phyloP scores from a whole-genome alignment of 2,113 vertebrate species.

The Regulus satrapa region DNA sequence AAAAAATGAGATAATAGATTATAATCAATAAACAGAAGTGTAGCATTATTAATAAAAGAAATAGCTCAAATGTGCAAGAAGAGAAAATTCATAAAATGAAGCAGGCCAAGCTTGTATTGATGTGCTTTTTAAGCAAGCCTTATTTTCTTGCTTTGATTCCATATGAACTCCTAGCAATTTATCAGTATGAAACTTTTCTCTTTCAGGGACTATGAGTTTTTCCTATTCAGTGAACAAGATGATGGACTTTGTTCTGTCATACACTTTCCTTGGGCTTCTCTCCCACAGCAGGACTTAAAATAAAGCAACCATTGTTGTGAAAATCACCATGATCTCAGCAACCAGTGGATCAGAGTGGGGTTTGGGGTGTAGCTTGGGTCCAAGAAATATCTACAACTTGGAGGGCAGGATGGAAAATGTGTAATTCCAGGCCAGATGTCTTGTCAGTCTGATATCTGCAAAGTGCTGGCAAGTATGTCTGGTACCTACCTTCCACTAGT shows the following conservation, averaged over 20 bases:
- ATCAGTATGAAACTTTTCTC: neutral
- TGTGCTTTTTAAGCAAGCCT: neutral
- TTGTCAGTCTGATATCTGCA: neutral
- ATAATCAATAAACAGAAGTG: neutral
- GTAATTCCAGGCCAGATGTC: neutral
- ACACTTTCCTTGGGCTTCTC: neutral
- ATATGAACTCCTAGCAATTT: neutral
- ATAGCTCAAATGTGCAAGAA: neutral
- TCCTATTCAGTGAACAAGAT: neutral
- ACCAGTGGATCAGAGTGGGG: rapidly evolving
- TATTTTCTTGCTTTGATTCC: neutral
- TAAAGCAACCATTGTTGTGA: neutral
- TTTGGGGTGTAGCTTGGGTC: neutral
- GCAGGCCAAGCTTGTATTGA: neutral
- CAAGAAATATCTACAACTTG: rapidly evolving
- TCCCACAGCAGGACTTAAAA: neutral
- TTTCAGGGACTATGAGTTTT: neutral
- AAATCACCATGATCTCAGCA: neutral
- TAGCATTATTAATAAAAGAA: neutral
- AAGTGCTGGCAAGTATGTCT: neutral
- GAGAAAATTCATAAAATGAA: neutral
- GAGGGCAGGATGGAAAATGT: neutral
- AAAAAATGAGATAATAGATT: neutral
- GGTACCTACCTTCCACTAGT: neutral
- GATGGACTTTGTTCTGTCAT: neutral